These are phyloP conservation scores for Nebria brevicollis DNA, from an alignment of 2,888 invertebrate species.

Conservation along the genomic window DNA sequence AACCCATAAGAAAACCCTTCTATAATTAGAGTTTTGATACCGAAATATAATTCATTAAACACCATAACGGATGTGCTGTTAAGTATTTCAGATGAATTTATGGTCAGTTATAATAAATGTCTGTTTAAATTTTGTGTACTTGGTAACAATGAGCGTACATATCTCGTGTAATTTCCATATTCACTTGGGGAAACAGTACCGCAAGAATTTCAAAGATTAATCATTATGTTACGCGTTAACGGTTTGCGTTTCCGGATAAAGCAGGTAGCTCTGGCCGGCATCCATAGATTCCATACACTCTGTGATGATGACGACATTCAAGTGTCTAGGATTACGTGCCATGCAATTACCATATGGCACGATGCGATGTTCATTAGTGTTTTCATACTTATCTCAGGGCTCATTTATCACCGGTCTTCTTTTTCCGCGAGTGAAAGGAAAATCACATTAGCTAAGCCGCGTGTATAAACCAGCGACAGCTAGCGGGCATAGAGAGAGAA, in stretches of 20 bases:
- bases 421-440: constrained; percentile 39
- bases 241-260: constrained; percentile 1
- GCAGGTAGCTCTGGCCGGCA: constrained; percentile 1
- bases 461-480: background rate
- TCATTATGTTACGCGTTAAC: background rate
- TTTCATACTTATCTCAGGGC: constrained; percentile 43
- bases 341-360: constrained; percentile 46
- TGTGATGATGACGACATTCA: background rate
- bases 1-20: too few species aligned
- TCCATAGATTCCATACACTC: constrained; percentile 4
- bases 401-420: constrained; percentile 45
- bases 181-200: background rate
- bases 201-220: background rate
- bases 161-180: background rate
- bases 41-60: too few species aligned
- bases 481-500: background rate
- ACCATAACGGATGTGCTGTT: too few species aligned
- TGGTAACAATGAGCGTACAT: background rate
- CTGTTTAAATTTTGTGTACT: background rate
- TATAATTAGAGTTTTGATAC: too few species aligned
- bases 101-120: background rate
- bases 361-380: constrained; percentile 45
- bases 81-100: too few species aligned
- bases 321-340: background rate
- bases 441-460: constrained; percentile 38